phyloP scores from a whole-genome alignment of 2,797 vertebrate genomes.

The Stomatorhinus walkeri region DNA sequence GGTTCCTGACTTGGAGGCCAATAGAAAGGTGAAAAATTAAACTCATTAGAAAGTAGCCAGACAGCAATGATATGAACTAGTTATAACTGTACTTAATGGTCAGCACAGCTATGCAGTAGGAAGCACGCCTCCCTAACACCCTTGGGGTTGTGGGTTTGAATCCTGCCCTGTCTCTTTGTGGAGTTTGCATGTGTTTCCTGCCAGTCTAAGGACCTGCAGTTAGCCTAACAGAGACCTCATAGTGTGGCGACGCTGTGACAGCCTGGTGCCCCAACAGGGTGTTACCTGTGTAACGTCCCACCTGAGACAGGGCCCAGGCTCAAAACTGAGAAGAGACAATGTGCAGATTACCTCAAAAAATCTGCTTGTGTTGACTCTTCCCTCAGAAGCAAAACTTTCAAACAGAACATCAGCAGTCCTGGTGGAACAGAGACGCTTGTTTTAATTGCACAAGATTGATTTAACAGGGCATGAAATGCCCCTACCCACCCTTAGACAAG shows the following conservation, averaged over 20 bases:
- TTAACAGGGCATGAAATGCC: neutral
- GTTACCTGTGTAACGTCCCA: neutral
- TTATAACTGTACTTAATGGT: neutral
- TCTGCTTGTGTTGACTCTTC: constrained; percentile 43
- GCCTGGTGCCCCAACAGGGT: neutral
- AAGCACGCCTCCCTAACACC: neutral
- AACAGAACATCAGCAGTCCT: constrained; percentile 58
- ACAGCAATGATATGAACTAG: neutral
- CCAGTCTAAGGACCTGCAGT: neutral
- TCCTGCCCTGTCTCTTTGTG: neutral
- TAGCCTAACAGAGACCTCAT: neutral
- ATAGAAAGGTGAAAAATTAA: neutral
- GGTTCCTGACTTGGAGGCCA: neutral
- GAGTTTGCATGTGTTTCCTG: neutral
- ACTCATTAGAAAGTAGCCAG: neutral
- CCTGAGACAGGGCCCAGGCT: neutral
- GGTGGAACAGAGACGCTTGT: neutral
- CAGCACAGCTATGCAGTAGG: neutral
- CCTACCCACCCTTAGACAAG: neutral
- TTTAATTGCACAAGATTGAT: neutral
- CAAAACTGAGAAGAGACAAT: neutral
- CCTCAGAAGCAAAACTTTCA: constrained; percentile 53
- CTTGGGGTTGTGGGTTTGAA: neutral
- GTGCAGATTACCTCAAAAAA: constrained; percentile 55
- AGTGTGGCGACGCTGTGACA: neutral